Evolutionary conservation across 2,797 vertebrate species (phyloP), one percentile per base, ranked within the genome.

Genomic region (Coendou prehensilis): DNA sequence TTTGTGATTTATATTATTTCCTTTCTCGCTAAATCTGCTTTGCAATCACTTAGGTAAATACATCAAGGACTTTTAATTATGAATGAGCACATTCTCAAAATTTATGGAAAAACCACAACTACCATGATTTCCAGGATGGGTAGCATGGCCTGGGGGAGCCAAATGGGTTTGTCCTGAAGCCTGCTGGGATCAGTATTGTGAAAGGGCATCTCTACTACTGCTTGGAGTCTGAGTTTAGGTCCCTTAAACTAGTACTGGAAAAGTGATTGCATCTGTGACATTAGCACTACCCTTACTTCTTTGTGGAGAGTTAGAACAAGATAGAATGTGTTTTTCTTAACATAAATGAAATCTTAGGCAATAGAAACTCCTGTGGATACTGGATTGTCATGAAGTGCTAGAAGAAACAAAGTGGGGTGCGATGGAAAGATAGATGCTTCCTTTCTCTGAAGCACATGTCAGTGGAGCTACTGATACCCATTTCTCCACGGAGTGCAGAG

Each of bases 51-150:
- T 69, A 71, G 52, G 45, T 63, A 37, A 87, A 89, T 95, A 28
- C 41, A 56, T 87, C 28, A 59, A 82, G 78, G 14, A 67, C 14
- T 6, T 85, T 95, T 45, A 85, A 75, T 94, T 95, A 86, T 91
- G 45, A 84, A 76, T 91, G 64, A 26, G 30, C 15, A 10, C 63
- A 23, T 83, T 75, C 80, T 82, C 82, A 79, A 57, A 54, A 59
- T 69, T 52, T 63, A 6, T 26, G 13, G 57, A 30, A 22, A 71
- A 61, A 54, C 9, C 89, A 75, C 20, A 69, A 18, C 20, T 18
- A 23, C 75, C 20, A 1, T 18, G 78, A 41, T 82, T 85, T 84
- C n/a, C 89, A 45, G 33, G 33, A 17, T 56, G 30, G 30, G 20
- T 64, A 83, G 57, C 33, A 52, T 33, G 56, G 26, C 41, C 59